Percentiles rank a stretch among this genome's conserved stretches.
Conservation (phyloP, 2,888 invertebrate genomes). For the Brachypalpus laphriformis region DNA sequence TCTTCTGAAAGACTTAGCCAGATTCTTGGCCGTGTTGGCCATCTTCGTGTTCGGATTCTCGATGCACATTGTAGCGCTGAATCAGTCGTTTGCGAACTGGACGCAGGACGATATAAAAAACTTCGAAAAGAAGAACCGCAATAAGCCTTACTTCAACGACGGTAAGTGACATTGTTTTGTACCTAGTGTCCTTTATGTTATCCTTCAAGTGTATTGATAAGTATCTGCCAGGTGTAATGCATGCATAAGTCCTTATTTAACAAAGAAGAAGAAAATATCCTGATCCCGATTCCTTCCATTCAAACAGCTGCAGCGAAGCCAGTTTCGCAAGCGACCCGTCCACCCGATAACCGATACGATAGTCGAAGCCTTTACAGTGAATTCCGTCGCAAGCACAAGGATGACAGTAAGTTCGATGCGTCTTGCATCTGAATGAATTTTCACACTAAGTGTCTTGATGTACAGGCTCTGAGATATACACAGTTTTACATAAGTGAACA, state of each 20-base stretch:
- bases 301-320: slow-evolving; percentile 68
- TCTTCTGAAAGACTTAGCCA: slow-evolving; percentile 95
- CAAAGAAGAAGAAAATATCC: slow-evolving; percentile 26
- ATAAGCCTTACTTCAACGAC: slow-evolving; percentile 87
- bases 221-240: slow-evolving; percentile 79
- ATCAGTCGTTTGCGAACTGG: slow-evolving; percentile 94
- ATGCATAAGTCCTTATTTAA: slow-evolving; percentile 53
- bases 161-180: slow-evolving; percentile 85
- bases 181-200: background rate
- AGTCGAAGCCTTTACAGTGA: slow-evolving; percentile 81
- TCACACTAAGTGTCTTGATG: slow-evolving; percentile 68
- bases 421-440: slow-evolving; percentile 73
- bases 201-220: slow-evolving; percentile 79
- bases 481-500: slow-evolving; percentile 17
- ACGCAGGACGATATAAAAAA: slow-evolving; percentile 86
- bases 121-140: slow-evolving; percentile 84
- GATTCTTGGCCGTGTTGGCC: slow-evolving; percentile 97
- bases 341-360: slow-evolving; percentile 80
- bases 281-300: slow-evolving; percentile 67
- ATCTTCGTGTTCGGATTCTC: slow-evolving; percentile 99
- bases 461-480: slow-evolving; percentile 62
- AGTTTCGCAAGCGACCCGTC: slow-evolving; percentile 78
- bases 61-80: slow-evolving; percentile 97
- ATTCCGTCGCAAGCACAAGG: slow-evolving; percentile 87
- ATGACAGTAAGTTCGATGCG: slow-evolving; percentile 85